phyloP scores from a whole-genome alignment of 2,113 vertebrate genomes.

The Tympanuchus pallidicinctus region DNA sequence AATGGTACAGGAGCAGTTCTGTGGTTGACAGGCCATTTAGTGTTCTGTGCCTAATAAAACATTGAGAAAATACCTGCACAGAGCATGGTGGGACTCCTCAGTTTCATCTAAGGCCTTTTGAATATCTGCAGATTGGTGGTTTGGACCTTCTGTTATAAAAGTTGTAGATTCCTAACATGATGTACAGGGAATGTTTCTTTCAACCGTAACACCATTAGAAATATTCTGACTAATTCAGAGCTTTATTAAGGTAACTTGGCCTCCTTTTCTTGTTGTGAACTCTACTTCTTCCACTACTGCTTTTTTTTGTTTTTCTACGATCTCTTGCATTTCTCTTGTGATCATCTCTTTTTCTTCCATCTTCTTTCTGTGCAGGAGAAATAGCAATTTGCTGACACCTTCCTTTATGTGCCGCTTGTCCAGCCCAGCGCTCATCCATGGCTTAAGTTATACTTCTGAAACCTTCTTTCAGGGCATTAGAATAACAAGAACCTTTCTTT shows the following conservation, averaged over 20 bases:
- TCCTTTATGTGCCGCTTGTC: not conserved
- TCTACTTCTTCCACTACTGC: not conserved
- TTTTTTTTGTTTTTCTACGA: not conserved
- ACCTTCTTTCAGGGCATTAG: not conserved
- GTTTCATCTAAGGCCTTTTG: not conserved
- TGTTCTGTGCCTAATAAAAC: not conserved
- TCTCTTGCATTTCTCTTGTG: not conserved
- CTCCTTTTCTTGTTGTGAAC: not conserved
- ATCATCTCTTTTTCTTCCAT: not conserved
- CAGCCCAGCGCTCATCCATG: not conserved
- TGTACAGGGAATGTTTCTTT: not conserved
- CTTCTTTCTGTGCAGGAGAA: not conserved
- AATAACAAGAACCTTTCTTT: not conserved
- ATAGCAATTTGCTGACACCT: not conserved
- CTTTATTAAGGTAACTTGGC: not conserved
- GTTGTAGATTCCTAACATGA: not conserved
- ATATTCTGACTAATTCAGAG: not conserved
- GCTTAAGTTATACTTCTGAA: not conserved
- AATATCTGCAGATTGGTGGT: not conserved
- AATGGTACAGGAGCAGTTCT: slow-evolving; percentile 10
- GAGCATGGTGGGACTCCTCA: not conserved
- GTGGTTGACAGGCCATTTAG: slow-evolving; percentile 12
- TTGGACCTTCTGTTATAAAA: not conserved
- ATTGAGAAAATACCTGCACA: not conserved
- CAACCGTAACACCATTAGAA: not conserved